phyloP scores from a whole-genome alignment of 2,113 vertebrate genomes.

The Porphyrio hochstetteri region DNA sequence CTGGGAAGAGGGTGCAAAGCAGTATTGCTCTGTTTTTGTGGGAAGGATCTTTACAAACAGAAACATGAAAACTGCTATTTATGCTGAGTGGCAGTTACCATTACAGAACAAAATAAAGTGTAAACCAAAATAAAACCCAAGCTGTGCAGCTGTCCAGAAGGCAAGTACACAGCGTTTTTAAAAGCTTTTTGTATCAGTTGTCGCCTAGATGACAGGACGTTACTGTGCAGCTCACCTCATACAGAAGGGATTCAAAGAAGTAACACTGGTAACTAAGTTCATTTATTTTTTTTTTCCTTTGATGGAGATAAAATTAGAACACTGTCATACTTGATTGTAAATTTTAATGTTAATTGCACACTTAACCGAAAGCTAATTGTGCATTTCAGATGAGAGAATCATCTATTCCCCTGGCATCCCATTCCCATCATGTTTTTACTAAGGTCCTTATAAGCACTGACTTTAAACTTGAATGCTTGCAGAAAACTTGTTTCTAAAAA shows the following conservation, averaged over 20 bases:
- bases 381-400: constrained; percentile 47
- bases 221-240: background rate
- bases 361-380: constrained; percentile 47
- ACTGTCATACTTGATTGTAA: constrained; percentile 36
- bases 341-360: constrained; percentile 64
- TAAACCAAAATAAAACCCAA: background rate
- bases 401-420: constrained; percentile 36
- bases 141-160: background rate
- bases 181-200: background rate
- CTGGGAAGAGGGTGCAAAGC: constrained; percentile 36
- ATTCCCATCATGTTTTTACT: constrained; percentile 16
- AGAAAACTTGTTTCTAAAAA: constrained; percentile 6
- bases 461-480: background rate
- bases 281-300: background rate
- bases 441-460: background rate
- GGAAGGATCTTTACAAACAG: constrained; percentile 1
- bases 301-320: constrained; percentile 49
- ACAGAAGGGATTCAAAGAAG: background rate
- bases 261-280: background rate
- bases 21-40: background rate
- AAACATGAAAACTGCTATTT: constrained; percentile 56
- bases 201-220: background rate
- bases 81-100: constrained; percentile 5
- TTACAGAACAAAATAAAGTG: background rate
- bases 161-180: constrained; percentile 8